These are phyloP conservation scores for Agelas oroides DNA, from an alignment of 37 sponge, comb jelly and placozoan species.

Conservation along the genomic window DNA sequence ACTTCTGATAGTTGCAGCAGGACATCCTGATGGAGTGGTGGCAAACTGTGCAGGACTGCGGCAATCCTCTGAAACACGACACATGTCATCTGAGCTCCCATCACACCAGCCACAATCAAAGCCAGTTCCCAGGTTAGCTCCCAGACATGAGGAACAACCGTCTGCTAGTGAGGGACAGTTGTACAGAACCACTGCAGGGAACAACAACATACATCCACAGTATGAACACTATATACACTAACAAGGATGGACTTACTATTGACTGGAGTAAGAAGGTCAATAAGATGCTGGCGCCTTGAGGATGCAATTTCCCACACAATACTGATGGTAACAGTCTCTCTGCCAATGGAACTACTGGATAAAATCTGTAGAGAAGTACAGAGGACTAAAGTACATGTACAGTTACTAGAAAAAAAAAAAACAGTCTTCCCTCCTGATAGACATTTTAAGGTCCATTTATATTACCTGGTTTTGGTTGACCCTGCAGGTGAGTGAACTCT, in stretches of 20 bases:
- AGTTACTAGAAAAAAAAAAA: background rate
- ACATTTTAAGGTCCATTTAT: too few relatives aligned
- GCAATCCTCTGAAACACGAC: constrained; percentile 26
- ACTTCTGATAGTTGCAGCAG: constrained; percentile 39
- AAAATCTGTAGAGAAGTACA: too few relatives aligned
- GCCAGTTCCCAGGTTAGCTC: constrained; percentile 4
- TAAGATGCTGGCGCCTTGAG: too few relatives aligned
- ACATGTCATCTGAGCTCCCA: background rate
- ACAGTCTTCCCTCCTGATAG: too few relatives aligned
- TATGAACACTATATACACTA: too few relatives aligned
- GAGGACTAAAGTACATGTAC: too few relatives aligned
- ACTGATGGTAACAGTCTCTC: too few relatives aligned
- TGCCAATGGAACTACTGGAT: too few relatives aligned
- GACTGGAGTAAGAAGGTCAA: too few relatives aligned
- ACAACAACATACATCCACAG: background rate
- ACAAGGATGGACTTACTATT: background rate
- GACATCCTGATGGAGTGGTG: constrained; percentile 19
- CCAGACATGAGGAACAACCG: constrained; percentile 59
- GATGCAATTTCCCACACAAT: too few relatives aligned
- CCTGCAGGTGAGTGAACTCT: constrained; percentile 14
- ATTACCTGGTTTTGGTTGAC: constrained; percentile 8
- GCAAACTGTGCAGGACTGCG: background rate
- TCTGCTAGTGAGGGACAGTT: constrained; percentile 21
- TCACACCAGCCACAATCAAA: constrained; percentile 72
- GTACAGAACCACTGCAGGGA: constrained; percentile 41